Evolutionary conservation across 2,797 vertebrate genomes (phyloP), one percentile per base, ranked within the genome.

Genomic region (Muscicapa striata): DNA sequence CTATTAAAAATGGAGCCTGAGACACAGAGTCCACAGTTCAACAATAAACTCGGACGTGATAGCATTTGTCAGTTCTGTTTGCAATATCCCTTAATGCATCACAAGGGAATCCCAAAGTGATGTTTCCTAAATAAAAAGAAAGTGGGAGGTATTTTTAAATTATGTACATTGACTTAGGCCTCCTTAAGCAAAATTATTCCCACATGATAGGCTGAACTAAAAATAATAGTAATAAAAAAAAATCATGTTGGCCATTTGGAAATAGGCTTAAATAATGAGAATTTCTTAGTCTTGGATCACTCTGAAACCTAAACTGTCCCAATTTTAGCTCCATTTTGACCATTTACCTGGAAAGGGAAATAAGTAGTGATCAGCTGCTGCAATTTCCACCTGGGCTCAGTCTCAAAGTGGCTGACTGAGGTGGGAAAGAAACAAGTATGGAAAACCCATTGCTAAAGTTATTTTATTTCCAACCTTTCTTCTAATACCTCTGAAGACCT

Each of bases 21-120:
- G 90, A 78, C 74, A 59, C 7, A 48, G 41, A 86, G 40, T 32
- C 29, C 17, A 0, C 19, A 46, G 45, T 46, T 89, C 24, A 6
- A 34, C 67, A 63, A 45, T 67, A 90, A 78, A 88, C 45, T 78
- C 0, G 0, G 77, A 66, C 0, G 0, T 46, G 68, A 79, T 26
- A 45, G 80, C 32, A 41, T 84, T 91, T 90, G 52, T 87, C 64
- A 90, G 41, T 45, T 86, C 43, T 82, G 73, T 94, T 70, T 70
- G 67, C 21, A 54, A 6, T 61, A 43, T 58, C 23, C 17, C 26
- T 72, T 91, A 64, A 32, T 68, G 22, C 7, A 13, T 55, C 46
- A 55, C 21, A 45, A 52, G 51, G 54, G 62, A 69, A 75, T 66
- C 48, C 17, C 48, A 41, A 85, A 90, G 21, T 52, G 43, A 34